A percentile compares a stretch with the other conserved stretches of the same genome.
phyloP scores from a whole-genome alignment of 2,113 vertebrate species.

The Nansenia antarctica region DNA sequence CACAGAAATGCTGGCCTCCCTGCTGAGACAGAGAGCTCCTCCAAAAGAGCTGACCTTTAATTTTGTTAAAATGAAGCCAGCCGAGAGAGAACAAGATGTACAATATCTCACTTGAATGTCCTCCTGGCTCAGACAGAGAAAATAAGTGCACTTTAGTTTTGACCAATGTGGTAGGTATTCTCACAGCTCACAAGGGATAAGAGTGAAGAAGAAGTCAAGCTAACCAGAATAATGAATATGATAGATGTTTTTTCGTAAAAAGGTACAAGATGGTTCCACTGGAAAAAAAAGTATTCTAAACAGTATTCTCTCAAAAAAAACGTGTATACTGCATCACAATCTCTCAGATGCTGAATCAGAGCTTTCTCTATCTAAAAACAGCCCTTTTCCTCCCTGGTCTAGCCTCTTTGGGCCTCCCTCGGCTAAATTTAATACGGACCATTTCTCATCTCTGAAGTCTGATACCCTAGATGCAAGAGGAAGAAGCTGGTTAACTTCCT shows the following conservation, averaged over 20 bases:
- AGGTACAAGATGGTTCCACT: conserved; percentile 15
- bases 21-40: neutral
- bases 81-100: conserved; percentile 20
- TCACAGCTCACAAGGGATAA: neutral
- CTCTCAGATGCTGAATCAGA: too few relatives aligned
- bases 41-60: conserved; percentile 22
- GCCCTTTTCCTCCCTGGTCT: neutral
- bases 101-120: conserved; percentile 8
- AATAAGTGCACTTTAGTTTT: neutral
- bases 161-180: neutral
- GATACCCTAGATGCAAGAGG: neutral
- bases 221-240: neutral
- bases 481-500: neutral
- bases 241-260: neutral
- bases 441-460: neutral
- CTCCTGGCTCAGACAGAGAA: neutral
- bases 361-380: neutral
- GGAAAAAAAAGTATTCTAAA: too few relatives aligned
- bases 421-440: neutral
- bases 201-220: conserved; percentile 3
- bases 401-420: neutral
- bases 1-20: conserved; percentile 17
- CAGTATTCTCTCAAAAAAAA: neutral
- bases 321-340: neutral
- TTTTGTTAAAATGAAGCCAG: conserved; percentile 8